These are phyloP conservation scores for Itoplectis maculator DNA, from an alignment of 2,888 invertebrate genomes.

Conservation along the genomic window DNA sequence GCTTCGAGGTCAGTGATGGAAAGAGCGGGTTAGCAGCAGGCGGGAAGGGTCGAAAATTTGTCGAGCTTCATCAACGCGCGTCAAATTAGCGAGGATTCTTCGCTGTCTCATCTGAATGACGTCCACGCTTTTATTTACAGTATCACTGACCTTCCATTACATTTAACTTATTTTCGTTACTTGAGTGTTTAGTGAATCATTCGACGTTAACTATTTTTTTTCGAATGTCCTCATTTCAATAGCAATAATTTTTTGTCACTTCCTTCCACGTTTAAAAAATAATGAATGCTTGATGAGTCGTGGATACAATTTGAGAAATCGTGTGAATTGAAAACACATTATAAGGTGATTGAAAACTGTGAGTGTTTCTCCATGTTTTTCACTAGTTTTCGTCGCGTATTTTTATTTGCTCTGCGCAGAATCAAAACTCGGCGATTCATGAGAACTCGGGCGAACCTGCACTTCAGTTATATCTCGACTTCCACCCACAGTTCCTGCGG, in stretches of 20 bases:
- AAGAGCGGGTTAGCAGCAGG: background rate
- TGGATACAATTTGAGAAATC: too few relatives aligned
- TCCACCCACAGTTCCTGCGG: background rate
- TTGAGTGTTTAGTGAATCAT: too few relatives aligned
- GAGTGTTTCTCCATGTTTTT: background rate
- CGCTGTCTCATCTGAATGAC: background rate
- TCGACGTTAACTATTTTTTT: too few relatives aligned
- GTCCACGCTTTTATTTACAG: background rate
- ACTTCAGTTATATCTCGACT: slow-evolving; percentile 15
- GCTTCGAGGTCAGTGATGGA: slow-evolving; percentile 21
- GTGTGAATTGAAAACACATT: too few relatives aligned
- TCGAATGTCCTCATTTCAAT: too few relatives aligned
- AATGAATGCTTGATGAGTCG: too few relatives aligned
- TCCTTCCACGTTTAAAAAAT: too few relatives aligned
- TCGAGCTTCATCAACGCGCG: slow-evolving; percentile 39
- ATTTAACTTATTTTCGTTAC: too few relatives aligned
- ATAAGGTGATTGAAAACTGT: too few relatives aligned
- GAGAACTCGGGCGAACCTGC: background rate
- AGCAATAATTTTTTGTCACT: too few relatives aligned
- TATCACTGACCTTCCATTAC: too few relatives aligned
- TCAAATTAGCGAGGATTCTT: slow-evolving; percentile 40
- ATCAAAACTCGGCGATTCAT: background rate
- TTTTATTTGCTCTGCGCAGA: background rate
- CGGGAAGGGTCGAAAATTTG: background rate
- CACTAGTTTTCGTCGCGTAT: background rate